Conservation (phyloP, 2,797 vertebrate genomes). For the Erpetoichthys calabaricus region DNA sequence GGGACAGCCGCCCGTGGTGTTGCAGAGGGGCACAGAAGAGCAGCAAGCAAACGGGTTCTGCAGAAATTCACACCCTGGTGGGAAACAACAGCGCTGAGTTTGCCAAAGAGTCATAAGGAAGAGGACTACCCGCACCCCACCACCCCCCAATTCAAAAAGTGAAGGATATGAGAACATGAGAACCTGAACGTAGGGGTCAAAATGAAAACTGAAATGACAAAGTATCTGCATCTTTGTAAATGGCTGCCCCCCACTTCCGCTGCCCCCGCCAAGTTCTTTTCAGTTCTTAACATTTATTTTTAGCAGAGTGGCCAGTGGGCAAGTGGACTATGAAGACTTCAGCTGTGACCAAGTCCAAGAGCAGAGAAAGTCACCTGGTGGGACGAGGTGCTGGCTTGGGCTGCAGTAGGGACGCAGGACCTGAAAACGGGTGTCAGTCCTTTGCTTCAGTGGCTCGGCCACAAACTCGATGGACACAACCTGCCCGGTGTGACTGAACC, state of each 20-base stretch:
- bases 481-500: slow-evolving; percentile 58
- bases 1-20: slow-evolving; percentile 54
- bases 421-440: slow-evolving; percentile 42
- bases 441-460: slow-evolving; percentile 31
- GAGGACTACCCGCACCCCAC: neutral
- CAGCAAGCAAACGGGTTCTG: slow-evolving; percentile 57
- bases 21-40: slow-evolving; percentile 42
- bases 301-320: no score
- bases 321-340: no score
- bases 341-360: no score
- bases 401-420: slow-evolving; percentile 58
- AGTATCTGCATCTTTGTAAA: no score
- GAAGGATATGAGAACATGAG: no score
- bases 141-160: no score
- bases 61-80: slow-evolving; percentile 47
- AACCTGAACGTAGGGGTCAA: no score
- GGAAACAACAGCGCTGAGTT: neutral
- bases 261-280: no score
- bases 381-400: slow-evolving; percentile 49
- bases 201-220: no score
- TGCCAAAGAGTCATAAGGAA: neutral
- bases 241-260: no score
- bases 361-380: slow-evolving; percentile 39
- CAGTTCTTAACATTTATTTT: no score
- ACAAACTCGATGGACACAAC: slow-evolving; percentile 47